Evolutionary conservation across 2,113 vertebrate genomes (phyloP), one percentile per base, ranked within the genome.

Genomic region (Jaculus jaculus): DNA sequence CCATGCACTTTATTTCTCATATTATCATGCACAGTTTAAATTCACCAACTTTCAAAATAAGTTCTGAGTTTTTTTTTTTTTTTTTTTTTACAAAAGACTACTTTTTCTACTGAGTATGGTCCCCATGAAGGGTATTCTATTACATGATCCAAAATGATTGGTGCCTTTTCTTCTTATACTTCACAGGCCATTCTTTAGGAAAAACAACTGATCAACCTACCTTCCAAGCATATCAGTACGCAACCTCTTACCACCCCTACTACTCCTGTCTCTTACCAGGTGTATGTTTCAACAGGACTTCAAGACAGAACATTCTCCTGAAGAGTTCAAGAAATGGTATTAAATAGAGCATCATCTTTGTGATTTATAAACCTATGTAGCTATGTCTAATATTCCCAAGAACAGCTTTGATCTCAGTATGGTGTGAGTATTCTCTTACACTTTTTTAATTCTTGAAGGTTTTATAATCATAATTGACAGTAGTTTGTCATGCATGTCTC

Each of bases 301-400:
- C 18, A 66, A 72, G 77, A 86, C 24, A 84, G 81, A 28, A 15
- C 28, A 24, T 83, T 89, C 72, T 81, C 32, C n/a, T 47, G 63
- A 82, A 73, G 68, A 84, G 11, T 39, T 90, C 26, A 90, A 34
- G 71, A 75, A 74, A 42, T 66, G n/a, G 0, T 81, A 2, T 65
- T 60, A 42, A n/a, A 7, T 60, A 60, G 13, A 82, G 69, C 20
- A 37, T 69, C 60, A 65, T 68, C 79, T 95, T 24, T 85, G 32
- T 47, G 23, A 79, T 75, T 72, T 91, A 60, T 68, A 83, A 75
- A 85, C 80, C 54, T 86, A 4, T 58, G 32, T 61, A 94, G 17
- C 26, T 89, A 73, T 94, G 79, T 39, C 87, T 89, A 86, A 90
- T 65, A 66, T 47, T 47, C 7, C 23, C 65, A 84, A 71, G 39